Conservation (phyloP, 2,113 vertebrate species). For the Sterna hirundo region DNA sequence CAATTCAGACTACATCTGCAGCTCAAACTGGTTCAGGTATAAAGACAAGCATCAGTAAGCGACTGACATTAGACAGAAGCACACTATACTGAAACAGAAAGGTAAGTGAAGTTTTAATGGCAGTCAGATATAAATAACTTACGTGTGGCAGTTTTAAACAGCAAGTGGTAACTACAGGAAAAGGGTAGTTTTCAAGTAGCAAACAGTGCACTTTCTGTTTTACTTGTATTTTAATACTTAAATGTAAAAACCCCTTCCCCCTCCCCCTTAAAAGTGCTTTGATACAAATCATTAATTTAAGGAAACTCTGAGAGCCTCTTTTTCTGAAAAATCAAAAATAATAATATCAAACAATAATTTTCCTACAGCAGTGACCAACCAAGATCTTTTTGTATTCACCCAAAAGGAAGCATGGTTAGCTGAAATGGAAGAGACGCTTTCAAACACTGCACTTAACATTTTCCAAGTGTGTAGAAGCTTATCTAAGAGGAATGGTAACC, state of each 20-base stretch:
- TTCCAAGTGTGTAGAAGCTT: neutral
- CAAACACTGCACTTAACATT: neutral
- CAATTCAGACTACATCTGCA: neutral
- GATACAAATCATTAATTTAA: neutral
- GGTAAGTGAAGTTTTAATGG: neutral
- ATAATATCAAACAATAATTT: neutral
- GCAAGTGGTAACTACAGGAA: neutral
- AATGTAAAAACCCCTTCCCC: neutral
- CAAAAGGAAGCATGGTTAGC: neutral
- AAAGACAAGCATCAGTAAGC: neutral
- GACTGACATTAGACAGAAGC: neutral
- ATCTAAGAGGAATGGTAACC: neutral
- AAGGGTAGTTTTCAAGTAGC: neutral
- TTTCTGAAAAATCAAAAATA: neutral
- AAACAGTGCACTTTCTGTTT: neutral
- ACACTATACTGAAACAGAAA: neutral
- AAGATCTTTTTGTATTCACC: neutral
- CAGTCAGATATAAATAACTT: neutral
- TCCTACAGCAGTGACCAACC: neutral
- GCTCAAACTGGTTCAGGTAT: neutral
- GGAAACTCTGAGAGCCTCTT: neutral
- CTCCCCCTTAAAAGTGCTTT: neutral
- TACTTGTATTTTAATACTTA: neutral
- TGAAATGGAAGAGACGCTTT: neutral
- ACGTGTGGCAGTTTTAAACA: neutral